A percentile compares a stretch with the other conserved stretches of the same genome.
Conservation (phyloP, 1,140 invertebrate genomes). For the Sipha flava region DNA sequence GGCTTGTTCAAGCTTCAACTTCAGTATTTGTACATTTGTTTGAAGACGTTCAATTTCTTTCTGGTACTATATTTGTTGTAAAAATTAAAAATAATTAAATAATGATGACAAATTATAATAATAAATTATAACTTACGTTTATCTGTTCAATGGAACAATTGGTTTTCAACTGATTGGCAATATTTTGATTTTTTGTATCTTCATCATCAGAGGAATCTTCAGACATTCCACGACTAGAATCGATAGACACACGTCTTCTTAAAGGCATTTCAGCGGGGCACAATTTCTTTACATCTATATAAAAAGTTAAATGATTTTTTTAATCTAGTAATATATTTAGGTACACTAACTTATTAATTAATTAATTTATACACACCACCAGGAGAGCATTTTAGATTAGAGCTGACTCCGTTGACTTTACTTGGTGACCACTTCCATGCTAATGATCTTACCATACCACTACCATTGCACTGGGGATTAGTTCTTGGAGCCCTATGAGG, state of each 20-base stretch:
- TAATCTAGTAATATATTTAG: neutral
- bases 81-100: neutral
- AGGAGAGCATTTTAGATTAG: neutral
- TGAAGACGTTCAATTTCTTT: constrained; percentile 70
- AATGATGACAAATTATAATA: neutral
- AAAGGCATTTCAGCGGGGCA: neutral
- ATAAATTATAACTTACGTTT: neutral
- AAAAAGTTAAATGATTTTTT: neutral
- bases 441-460: constrained; percentile 25
- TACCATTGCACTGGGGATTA: constrained; percentile 39
- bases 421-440: constrained; percentile 27
- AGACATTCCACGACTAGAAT: constrained; percentile 23
- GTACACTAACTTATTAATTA: too few species aligned
- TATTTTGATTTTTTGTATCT: constrained; percentile 24
- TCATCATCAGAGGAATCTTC: constrained; percentile 21
- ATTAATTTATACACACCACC: neutral
- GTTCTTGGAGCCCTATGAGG: constrained; percentile 38
- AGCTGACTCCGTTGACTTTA: constrained; percentile 4
- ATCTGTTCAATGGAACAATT: neutral
- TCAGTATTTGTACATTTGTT: constrained; percentile 62
- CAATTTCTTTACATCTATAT: neutral
- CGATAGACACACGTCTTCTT: constrained; percentile 16
- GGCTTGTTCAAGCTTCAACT: constrained; percentile 54
- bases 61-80: constrained; percentile 50
- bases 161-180: constrained; percentile 6